Conservation (phyloP, 2,888 invertebrate genomes). For the Timema podura region DNA sequence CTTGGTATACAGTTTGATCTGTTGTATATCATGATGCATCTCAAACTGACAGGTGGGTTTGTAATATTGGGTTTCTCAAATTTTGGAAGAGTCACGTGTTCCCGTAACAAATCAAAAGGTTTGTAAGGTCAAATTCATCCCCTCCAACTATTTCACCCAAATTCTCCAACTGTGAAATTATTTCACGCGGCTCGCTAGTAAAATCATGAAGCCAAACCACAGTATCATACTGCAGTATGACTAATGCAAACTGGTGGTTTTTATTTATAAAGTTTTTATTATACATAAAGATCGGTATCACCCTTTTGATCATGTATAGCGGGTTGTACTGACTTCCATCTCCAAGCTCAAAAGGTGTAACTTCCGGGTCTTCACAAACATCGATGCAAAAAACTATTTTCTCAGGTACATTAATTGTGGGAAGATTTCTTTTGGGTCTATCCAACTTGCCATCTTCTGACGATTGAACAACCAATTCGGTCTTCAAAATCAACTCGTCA, state of each 20-base stretch:
- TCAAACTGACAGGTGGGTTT: constrained; percentile 57
- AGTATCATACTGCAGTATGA: constrained; percentile 53
- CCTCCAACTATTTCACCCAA: constrained; percentile 48
- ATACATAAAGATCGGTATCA: constrained; percentile 58
- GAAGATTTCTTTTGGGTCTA: constrained; percentile 27
- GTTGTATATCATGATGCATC: constrained; percentile 63
- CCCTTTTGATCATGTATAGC: constrained; percentile 59
- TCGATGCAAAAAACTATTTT: constrained; percentile 62
- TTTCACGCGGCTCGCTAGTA: constrained; percentile 56
- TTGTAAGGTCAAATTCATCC: constrained; percentile 54
- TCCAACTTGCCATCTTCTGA: too few species aligned
- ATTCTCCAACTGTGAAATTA: constrained; percentile 55
- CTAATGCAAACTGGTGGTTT: constrained; percentile 60
- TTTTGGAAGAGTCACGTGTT: constrained; percentile 52
- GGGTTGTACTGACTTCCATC: constrained; percentile 55
- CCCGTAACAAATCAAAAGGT: constrained; percentile 52
- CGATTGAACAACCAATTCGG: too few species aligned
- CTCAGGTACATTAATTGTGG: constrained; percentile 52
- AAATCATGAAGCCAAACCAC: constrained; percentile 58
- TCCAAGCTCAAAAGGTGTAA: constrained; percentile 51
- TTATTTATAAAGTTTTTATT: constrained; percentile 58
- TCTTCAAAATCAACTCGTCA: too few species aligned
- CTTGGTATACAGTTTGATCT: constrained; percentile 62
- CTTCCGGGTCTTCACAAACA: constrained; percentile 54
- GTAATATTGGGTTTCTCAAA: constrained; percentile 39